Evolutionary conservation across 2,888 invertebrate genomes (phyloP).

Genomic region (Spicauda simplicius): DNA sequence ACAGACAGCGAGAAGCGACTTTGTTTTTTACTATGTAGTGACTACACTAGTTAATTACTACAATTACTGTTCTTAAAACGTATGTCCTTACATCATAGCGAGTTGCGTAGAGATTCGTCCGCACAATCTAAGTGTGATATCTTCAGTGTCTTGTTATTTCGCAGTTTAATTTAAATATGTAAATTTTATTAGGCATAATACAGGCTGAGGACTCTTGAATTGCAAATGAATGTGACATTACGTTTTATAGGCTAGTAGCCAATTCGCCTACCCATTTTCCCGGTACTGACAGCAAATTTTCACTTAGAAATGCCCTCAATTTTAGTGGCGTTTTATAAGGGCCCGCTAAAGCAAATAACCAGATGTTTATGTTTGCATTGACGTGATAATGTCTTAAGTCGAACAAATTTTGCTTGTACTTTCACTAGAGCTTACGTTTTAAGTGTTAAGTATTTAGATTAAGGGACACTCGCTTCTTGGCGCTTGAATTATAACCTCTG

Average conservation of each 20-base stretch:
- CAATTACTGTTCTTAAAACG: constrained; percentile 13
- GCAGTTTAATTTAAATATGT: constrained; percentile 85
- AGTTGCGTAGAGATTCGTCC: constrained; percentile 53
- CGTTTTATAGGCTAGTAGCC: constrained; percentile 83
- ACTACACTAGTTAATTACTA: not conserved
- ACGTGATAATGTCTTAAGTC: constrained; percentile 16
- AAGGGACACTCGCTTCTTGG: too few species aligned
- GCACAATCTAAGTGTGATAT: constrained; percentile 70
- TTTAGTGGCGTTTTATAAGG: constrained; percentile 63
- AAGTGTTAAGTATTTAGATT: too few species aligned
- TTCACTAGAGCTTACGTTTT: too few species aligned
- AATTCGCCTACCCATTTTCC: constrained; percentile 79
- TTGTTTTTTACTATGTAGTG: too few species aligned
- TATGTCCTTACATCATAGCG: constrained; percentile 38
- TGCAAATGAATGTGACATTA: constrained; percentile 84
- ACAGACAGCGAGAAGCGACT: too few species aligned
- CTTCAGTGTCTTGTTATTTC: constrained; percentile 81
- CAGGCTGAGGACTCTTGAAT: constrained; percentile 82
- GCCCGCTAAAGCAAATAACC: constrained; percentile 41
- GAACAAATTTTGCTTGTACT: constrained; percentile 16
- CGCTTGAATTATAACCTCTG: too few species aligned
- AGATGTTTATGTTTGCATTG: constrained; percentile 49
- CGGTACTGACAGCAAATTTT: constrained; percentile 75
- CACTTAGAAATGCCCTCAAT: constrained; percentile 69
- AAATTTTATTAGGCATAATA: constrained; percentile 85